Evolutionary conservation across 2,797 vertebrate species (phyloP), one percentile per base, ranked within the genome.

Genomic region (Pelodytes ibericus): DNA sequence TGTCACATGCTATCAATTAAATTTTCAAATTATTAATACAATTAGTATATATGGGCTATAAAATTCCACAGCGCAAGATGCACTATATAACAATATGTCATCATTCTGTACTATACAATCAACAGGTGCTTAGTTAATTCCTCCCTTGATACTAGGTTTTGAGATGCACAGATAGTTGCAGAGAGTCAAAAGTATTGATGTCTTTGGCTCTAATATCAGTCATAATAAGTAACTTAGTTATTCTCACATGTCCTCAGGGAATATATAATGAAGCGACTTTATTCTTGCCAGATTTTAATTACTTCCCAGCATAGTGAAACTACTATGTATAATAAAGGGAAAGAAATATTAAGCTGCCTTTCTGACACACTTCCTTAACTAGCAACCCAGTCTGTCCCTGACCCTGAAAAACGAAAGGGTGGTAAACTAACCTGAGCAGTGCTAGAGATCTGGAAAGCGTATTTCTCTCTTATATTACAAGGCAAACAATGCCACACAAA

Each of bases 401-500:
- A 75, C 31, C 31, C 47, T 25, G 27, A 30, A 36, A 41, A 27
- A 71, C 25, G 20, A 22, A 68, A 26, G 22, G 57, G 24, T 41
- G 20, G 30, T 24, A 29, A 20, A 26, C 64, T 39, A 39, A 22
- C 26, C 30, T 51, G 44, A 51, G 59, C 25, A 61, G 57, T 29
- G 33, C 31, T 53, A 27, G 11, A 24, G 13, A 24, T 51, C 26
- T 36, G 41, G 57, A 75, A 69, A 56, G 10, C 47, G 44, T 44
- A 15, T 47, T 63, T 18, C 25, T 3, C 25, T 60, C 30, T 60
- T 33, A 70, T 24, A 64, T 57, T 76, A 64, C 31, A 53, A 59
- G 66, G 58, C 41, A 76, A 71, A 71, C 47, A 70, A 36, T 71
- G 33, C 33, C 67, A 70, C 66, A 76, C 57, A 62, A 24, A 76